Evolutionary conservation across 2,888 invertebrate genomes (phyloP), one percentile per base, ranked within the genome.

Genomic region (Acronicta leporina): DNA sequence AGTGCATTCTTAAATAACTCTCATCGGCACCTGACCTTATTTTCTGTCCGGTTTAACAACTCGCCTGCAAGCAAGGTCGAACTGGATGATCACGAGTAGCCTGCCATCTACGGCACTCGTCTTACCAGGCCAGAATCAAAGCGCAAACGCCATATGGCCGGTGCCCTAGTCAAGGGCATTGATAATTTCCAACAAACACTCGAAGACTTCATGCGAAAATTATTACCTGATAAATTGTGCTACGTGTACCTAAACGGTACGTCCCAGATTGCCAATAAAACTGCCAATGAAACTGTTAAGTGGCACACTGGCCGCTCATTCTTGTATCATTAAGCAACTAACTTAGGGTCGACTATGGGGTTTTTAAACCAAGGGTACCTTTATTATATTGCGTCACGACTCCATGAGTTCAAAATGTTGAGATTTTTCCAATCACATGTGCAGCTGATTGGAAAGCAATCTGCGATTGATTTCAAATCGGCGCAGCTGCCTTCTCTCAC

Each of bases 151-250:
- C 89, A 90, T 89, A 90, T 89, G 89, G 86, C 80, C 61, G 64
- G 71, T 53, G 64, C 71, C 57, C 81, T 77, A 87, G 90, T 91
- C 91, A 91, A 90, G 91, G 91, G 80, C 85, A 79, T 67, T 57
- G 42, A 67, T 78, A 63, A 73, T 63, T 70, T 63, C 65, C 73
- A 78, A 70, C 74, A 74, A 76, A 80, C 80, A 81, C 79, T 71
- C 68, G 68, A 73, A 80, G 79, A 80, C 80, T 83, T 84, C 81
- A 84, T 83, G 83, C 85, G 70, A 81, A 77, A 81, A 83, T 82
- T 83, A 83, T 79, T 68, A 80, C 73, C 68, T 68, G 77, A 74
- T 76, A 78, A 75, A 73, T 73, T 61, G 51, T 49, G 50, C 50
- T 64, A 81, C 76, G 67, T 77, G 77, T 79, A n/a, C n/a, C n/a